Conservation (phyloP, 2,113 vertebrate species). For the Limanda limanda region DNA sequence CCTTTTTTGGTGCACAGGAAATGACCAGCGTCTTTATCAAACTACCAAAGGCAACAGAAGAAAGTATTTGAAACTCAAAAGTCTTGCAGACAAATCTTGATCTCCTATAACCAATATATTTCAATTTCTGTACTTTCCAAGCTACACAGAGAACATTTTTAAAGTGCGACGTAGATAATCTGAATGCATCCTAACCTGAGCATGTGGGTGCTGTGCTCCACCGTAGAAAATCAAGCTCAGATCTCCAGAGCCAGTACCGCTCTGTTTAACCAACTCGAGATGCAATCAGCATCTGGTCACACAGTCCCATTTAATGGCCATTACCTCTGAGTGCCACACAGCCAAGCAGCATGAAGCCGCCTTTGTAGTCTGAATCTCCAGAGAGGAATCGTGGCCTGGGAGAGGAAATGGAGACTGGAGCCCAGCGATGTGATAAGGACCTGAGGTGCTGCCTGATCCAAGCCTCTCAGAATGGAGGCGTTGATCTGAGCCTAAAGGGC, state of each 20-base stretch:
- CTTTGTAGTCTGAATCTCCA: conserved; percentile 67
- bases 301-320: conserved; percentile 70
- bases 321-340: conserved; percentile 64
- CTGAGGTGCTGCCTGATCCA: conserved; percentile 28
- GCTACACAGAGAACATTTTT: no score
- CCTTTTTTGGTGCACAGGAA: background rate
- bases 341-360: conserved; percentile 60
- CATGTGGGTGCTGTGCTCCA: background rate
- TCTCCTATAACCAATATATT: no score
- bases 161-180: background rate
- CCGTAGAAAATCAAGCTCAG: background rate
- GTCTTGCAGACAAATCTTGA: no score
- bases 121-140: background rate
- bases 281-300: conserved; percentile 69
- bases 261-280: conserved; percentile 54
- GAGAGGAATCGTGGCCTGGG: conserved; percentile 46
- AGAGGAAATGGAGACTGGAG: conserved; percentile 69
- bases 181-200: background rate
- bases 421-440: conserved; percentile 68
- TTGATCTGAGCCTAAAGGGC: conserved; percentile 39
- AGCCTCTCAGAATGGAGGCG: conserved; percentile 49
- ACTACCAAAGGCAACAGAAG: no score
- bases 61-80: no score
- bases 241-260: conserved; percentile 9
- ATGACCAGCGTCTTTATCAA: background rate